Base-by-base conservation (phyloP, 2,888 invertebrate species). In the Ceraclea dissimilis region DNA sequence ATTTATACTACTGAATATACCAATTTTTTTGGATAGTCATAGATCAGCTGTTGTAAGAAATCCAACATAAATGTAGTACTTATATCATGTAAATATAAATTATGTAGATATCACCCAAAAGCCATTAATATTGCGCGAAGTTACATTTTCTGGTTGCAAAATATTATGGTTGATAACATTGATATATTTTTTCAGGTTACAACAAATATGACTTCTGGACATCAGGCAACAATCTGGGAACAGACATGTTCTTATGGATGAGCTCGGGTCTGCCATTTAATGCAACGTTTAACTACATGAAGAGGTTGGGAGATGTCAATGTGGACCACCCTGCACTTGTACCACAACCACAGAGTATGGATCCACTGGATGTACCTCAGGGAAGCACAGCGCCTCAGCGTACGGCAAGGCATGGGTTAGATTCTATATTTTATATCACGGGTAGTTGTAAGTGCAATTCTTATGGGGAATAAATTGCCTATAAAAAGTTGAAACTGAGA, bases 161-260 rank as follows among this genome's bases (percentile, higher is more conserved):
- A n/a, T n/a, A n/a, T n/a, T n/a, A n/a, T n/a, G n/a, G n/a, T 26
- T 26, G 26, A 26, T 6, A 26, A 26, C 26, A n/a, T 26, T 26
- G 26, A 6, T 39, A 4, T 39, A 8, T 13, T 13, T 58, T 69
- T 69, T 20, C 70, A 82, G 82, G 82, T 2, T 89, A 88, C 70
- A 85, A 85, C 64, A 87, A 88, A 68, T 88, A 86, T 66, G 90
- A 90, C 69, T 91, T 90, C 72, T 92, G 91, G 91, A 90, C 90
- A 66, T 90, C 90, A 57, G 91, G 91, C 60, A 92, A 92, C 72
- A 85, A 88, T 65, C 76, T 92, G 57, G 91, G 91, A 33, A 90
- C 90, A 16, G 88, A 89, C 67, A 90, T 90, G 88, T 86, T 88
- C 71, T 75, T 91, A 58, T 92, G 91, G 91, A 90, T 91, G 90